Evolutionary conservation across 2,113 vertebrate species (phyloP).

Genomic region (Mesitornis unicolor): DNA sequence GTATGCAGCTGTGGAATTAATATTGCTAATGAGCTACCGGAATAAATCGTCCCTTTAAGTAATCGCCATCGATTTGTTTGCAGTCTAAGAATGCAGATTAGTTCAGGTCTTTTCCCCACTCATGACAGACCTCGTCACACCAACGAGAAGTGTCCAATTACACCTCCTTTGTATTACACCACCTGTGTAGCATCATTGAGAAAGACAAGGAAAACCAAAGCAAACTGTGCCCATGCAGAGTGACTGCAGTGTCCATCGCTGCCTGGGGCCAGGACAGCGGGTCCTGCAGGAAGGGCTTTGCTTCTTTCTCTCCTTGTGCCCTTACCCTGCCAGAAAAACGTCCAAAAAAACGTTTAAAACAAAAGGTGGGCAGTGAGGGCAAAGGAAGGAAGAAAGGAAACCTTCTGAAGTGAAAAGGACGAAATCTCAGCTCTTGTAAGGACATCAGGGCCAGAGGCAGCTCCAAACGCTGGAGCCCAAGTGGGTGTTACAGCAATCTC

Average conservation of each 20-base stretch:
- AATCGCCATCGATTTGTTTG: neutral
- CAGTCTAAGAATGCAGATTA: neutral
- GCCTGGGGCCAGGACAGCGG: neutral
- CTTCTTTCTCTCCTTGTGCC: neutral
- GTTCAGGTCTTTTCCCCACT: neutral
- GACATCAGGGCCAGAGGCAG: neutral
- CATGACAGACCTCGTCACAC: neutral
- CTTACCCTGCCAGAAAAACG: neutral
- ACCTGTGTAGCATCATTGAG: neutral
- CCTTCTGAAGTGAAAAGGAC: neutral
- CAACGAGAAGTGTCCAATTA: neutral
- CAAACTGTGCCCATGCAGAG: neutral
- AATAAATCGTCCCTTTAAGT: neutral
- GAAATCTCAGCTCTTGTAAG: slow-evolving; percentile 24
- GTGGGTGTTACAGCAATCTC: neutral
- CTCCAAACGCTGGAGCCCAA: neutral
- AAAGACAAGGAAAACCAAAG: neutral
- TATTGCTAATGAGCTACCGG: slow-evolving; percentile 56
- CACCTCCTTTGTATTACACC: neutral
- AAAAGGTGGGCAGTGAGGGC: neutral
- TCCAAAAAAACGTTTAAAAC: neutral
- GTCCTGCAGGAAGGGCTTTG: rapidly evolving
- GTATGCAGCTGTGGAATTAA: slow-evolving; percentile 49
- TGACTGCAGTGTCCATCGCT: neutral
- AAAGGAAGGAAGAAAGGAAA: neutral